A percentile compares a stretch with the other conserved stretches of the same genome.
These are phyloP conservation scores for Synanceia verrucosa DNA, from an alignment of 2,797 vertebrate genomes.

Conservation along the genomic window DNA sequence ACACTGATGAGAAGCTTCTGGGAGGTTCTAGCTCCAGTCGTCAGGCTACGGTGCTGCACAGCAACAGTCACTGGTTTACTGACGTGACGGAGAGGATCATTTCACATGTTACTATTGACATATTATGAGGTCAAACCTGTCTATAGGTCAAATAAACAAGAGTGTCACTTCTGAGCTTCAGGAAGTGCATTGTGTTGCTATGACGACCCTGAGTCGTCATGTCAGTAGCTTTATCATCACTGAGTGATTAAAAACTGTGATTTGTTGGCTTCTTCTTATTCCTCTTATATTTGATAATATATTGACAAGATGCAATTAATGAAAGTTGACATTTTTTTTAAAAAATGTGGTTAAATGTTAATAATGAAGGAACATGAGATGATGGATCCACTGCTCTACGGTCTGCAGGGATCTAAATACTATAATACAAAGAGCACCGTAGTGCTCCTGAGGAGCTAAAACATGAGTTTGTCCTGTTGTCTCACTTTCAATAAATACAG, in stretches of 20 bases:
- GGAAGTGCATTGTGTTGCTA: too few relatives aligned
- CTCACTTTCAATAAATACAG: not conserved
- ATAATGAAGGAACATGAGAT: not conserved
- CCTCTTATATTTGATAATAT: not conserved
- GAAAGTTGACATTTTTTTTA: not conserved
- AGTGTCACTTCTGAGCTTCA: not conserved
- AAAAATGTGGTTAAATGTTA: not conserved
- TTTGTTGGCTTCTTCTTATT: not conserved
- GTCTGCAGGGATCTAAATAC: too few relatives aligned
- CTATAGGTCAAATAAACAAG: not conserved
- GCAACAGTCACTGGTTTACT: not conserved
- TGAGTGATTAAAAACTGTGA: too few relatives aligned
- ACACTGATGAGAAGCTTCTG: slow-evolving; percentile 10
- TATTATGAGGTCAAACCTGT: not conserved
- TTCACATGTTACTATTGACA: not conserved
- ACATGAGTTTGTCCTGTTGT: not conserved
- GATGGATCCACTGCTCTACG: not conserved
- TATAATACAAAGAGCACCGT: not conserved
- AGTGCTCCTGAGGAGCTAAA: too few relatives aligned
- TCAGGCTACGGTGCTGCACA: not conserved
- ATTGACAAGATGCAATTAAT: not conserved
- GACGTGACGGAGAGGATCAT: not conserved
- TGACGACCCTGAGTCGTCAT: too few relatives aligned
- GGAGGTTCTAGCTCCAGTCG: not conserved
- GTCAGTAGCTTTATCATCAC: too few relatives aligned